Percentiles rank a stretch among this genome's conserved stretches.
phyloP scores from a whole-genome alignment of 2,113 vertebrate genomes.

The Speoplatyrhinus poulsoni region DNA sequence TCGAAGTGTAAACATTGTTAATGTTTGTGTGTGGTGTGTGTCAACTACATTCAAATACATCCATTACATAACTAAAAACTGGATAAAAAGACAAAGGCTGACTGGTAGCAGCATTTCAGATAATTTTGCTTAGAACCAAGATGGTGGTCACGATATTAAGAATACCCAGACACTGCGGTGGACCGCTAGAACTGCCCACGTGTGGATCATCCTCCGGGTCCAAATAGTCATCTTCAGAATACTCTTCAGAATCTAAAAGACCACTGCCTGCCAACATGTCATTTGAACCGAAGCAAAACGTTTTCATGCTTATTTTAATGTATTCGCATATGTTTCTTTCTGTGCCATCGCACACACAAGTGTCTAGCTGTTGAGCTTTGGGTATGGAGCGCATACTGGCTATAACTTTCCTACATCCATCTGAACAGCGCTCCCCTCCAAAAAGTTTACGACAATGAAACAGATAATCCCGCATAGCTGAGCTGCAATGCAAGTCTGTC shows the following conservation, averaged over 20 bases:
- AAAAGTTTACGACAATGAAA: conserved; percentile 82
- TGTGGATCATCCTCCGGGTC: conserved; percentile 59
- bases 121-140: conserved; percentile 65
- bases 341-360: conserved; percentile 78
- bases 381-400: conserved; percentile 78
- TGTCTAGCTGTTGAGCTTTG: conserved; percentile 73
- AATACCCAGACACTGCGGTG: conserved; percentile 13
- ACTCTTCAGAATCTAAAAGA: conserved; percentile 82
- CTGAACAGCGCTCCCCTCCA: conserved; percentile 78
- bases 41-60: neutral
- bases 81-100: neutral
- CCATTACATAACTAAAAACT: neutral
- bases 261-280: conserved; percentile 82
- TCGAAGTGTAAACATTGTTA: no score
- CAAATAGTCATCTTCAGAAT: conserved; percentile 77
- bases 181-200: conserved; percentile 47
- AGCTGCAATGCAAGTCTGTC: conserved; percentile 70
- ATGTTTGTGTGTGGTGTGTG: neutral
- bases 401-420: conserved; percentile 75
- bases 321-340: conserved; percentile 83
- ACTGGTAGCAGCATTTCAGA: conserved; percentile 35
- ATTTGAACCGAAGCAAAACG: conserved; percentile 70
- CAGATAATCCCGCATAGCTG: conserved; percentile 75
- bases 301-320: conserved; percentile 82
- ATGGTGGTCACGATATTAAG: conserved; percentile 67